Conservation (phyloP, 2,888 invertebrate genomes). For the Polymixis lichenea region DNA sequence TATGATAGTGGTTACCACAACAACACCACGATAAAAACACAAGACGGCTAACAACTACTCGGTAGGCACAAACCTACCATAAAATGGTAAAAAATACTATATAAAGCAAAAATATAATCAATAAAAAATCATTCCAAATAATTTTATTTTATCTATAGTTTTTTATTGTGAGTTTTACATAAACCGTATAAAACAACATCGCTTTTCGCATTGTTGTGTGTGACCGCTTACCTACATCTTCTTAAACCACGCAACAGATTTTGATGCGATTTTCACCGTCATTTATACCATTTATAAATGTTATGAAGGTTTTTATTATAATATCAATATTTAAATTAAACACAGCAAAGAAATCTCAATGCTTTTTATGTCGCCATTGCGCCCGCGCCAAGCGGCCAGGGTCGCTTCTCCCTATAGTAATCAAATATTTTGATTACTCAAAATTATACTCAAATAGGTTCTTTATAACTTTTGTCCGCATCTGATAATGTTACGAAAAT, state of each 20-base stretch:
- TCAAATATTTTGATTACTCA: background rate
- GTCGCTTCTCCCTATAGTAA: background rate
- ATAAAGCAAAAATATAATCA: background rate
- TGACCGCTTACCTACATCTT: background rate
- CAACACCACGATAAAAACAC: too few species aligned
- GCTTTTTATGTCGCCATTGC: background rate
- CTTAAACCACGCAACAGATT: background rate
- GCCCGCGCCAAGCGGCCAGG: background rate
- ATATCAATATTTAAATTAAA: background rate
- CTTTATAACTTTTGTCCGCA: constrained; percentile 21
- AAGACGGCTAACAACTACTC: background rate
- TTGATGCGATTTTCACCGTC: background rate
- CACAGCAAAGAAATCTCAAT: background rate
- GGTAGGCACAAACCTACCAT: background rate
- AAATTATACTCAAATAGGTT: background rate
- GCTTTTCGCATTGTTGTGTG: background rate
- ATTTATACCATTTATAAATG: background rate
- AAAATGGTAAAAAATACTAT: background rate
- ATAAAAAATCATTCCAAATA: background rate
- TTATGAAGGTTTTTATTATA: background rate
- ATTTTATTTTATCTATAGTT: background rate
- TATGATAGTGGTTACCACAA: background rate
- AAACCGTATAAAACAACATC: background rate
- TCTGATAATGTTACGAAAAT: constrained; percentile 41
- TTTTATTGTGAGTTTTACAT: background rate